These are phyloP conservation scores for Caenorhabditis angaria DNA, from an alignment of 2,888 invertebrate species.

Conservation along the genomic window DNA sequence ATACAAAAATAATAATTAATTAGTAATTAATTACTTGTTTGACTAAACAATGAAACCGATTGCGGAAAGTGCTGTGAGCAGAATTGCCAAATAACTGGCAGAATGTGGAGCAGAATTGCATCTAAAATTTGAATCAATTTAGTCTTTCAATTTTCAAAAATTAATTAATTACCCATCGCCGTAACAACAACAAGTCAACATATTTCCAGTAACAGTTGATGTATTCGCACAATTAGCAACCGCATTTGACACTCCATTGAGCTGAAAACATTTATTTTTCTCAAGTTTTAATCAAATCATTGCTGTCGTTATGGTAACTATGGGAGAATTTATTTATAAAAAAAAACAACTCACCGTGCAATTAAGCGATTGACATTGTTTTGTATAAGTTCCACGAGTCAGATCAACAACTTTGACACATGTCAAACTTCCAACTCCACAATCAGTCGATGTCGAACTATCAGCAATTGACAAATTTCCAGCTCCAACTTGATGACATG, in stretches of 20 bases:
- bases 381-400: slow-evolving; percentile 40
- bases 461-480: slow-evolving; percentile 34
- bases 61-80: too few relatives aligned
- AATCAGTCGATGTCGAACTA: slow-evolving; percentile 19
- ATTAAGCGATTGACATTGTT: slow-evolving; percentile 43
- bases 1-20: too few relatives aligned
- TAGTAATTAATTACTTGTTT: too few relatives aligned
- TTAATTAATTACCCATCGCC: slow-evolving; percentile 46
- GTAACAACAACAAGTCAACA: slow-evolving; percentile 42
- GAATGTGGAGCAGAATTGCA: too few relatives aligned
- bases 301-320: slow-evolving; percentile 14
- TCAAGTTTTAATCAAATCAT: neutral
- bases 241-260: slow-evolving; percentile 31
- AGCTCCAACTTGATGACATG: slow-evolving; percentile 31
- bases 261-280: slow-evolving; percentile 22
- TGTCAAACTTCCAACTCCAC: slow-evolving; percentile 29
- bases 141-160: too few relatives aligned
- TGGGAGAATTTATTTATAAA: neutral
- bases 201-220: slow-evolving; percentile 16
- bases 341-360: slow-evolving; percentile 32
- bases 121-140: too few relatives aligned
- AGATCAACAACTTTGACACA: slow-evolving; percentile 41
- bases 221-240: slow-evolving; percentile 40
- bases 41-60: too few relatives aligned
- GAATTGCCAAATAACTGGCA: too few relatives aligned